A percentile compares a stretch with the other conserved stretches of the same genome.
These are phyloP conservation scores for Bradynema listronoti DNA, from an alignment of 1,140 invertebrate genomes.

Conservation along the genomic window DNA sequence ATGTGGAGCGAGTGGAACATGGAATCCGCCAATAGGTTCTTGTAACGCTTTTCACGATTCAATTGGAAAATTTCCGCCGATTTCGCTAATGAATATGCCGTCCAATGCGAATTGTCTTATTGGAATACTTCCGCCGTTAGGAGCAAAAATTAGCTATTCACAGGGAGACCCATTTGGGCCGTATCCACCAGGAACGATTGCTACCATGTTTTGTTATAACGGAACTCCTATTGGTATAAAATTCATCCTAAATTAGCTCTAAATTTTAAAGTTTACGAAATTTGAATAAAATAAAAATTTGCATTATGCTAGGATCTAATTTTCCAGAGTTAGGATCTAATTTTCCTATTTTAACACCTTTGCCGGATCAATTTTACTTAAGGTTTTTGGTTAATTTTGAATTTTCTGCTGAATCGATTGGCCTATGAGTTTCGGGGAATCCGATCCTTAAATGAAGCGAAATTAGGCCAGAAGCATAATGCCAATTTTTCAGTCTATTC, in stretches of 20 bases:
- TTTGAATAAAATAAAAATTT: not conserved
- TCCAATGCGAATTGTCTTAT: slow-evolving; percentile 1
- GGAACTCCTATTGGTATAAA: slow-evolving; percentile 7
- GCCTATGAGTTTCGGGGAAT: no score
- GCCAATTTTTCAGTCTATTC: not conserved
- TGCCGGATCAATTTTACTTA: not conserved
- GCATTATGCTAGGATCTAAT: slow-evolving; percentile 5
- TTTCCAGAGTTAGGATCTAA: not conserved
- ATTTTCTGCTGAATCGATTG: slow-evolving; percentile 15
- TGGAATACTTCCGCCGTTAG: slow-evolving; percentile 2
- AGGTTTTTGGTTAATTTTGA: not conserved
- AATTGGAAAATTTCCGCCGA: not conserved
- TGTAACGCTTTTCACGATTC: not conserved
- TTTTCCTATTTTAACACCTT: slow-evolving; percentile 5
- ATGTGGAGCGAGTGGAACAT: not conserved
- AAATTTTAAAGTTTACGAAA: not conserved
- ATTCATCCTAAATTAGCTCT: no score
- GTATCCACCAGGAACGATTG: not conserved
- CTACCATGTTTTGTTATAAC: not conserved
- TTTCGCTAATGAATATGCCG: no score
- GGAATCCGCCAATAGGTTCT: no score
- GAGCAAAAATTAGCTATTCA: not conserved
- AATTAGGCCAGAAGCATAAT: no score
- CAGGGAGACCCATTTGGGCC: not conserved
- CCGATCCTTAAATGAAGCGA: no score